A percentile compares a stretch with the other conserved stretches of the same genome.
These are phyloP conservation scores for Tyto alba DNA, from an alignment of 2,113 vertebrate species.

Conservation along the genomic window DNA sequence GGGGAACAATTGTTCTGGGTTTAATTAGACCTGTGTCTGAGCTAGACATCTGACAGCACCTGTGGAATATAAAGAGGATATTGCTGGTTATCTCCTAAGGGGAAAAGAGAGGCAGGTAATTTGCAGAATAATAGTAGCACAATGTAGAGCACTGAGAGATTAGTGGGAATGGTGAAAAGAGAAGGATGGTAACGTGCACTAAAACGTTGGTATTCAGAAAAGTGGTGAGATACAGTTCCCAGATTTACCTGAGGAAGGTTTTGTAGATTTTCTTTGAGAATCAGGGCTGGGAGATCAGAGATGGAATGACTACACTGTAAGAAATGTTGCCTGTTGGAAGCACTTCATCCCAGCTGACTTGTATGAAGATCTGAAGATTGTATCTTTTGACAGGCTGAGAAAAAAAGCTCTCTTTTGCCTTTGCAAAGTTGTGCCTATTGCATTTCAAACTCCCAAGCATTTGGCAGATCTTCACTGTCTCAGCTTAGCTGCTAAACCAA, in stretches of 20 bases:
- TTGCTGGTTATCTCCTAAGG: not conserved
- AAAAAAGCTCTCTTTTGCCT: not conserved
- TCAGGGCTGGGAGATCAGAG: not conserved
- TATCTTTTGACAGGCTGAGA: conserved; percentile 6
- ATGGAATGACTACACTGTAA: not conserved
- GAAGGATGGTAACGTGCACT: not conserved
- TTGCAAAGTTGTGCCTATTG: conserved; percentile 25
- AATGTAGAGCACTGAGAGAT: not conserved
- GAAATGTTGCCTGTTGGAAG: not conserved
- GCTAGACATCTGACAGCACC: not conserved
- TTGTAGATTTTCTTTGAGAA: not conserved
- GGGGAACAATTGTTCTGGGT: not conserved
- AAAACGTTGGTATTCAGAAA: not conserved
- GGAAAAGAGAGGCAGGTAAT: not conserved
- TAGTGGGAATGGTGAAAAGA: not conserved
- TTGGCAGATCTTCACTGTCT: conserved; percentile 19
- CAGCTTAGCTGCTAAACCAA: not conserved
- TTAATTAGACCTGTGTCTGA: conserved; percentile 22
- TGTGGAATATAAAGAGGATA: not conserved
- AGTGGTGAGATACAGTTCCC: not conserved
- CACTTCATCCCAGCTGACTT: not conserved
- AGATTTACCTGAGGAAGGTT: not conserved
- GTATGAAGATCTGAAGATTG: not conserved
- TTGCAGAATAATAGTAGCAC: not conserved
- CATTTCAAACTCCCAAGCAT: not conserved